Conservation (phyloP, 2,888 invertebrate genomes). For the Cylindroiulus punctatus region DNA sequence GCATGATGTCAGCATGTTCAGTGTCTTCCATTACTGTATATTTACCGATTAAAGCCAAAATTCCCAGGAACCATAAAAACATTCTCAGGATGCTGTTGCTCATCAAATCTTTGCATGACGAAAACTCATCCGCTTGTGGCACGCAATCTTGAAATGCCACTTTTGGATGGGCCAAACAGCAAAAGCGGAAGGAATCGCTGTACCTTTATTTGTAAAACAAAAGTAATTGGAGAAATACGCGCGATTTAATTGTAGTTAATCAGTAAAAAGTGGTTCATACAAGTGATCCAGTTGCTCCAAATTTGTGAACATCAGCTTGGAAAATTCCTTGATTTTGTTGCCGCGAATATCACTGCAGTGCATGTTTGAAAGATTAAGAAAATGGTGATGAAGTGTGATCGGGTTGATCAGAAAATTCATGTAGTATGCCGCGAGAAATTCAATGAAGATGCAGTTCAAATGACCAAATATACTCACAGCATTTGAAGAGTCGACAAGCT, state of each 20-base stretch:
- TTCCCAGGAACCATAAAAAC: constrained; percentile 62
- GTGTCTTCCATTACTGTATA: background rate
- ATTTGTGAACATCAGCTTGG: constrained; percentile 61
- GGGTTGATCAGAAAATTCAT: background rate
- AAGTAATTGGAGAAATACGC: background rate
- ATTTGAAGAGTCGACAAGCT: constrained; percentile 59
- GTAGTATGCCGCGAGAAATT: background rate
- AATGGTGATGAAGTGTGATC: background rate
- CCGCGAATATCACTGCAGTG: constrained; percentile 60
- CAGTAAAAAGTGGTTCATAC: constrained; percentile 57
- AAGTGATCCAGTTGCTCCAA: constrained; percentile 60
- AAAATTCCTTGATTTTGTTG: constrained; percentile 61
- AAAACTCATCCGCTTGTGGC: constrained; percentile 62
- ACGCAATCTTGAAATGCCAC: constrained; percentile 61
- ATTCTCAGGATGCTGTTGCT: constrained; percentile 61
- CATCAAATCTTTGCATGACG: constrained; percentile 63
- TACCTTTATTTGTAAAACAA: constrained; percentile 57
- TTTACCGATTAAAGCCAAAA: constrained; percentile 60
- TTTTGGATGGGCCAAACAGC: constrained; percentile 61
- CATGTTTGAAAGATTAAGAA: background rate
- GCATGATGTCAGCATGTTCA: too few relatives aligned
- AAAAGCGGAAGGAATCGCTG: constrained; percentile 62
- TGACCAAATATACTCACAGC: constrained; percentile 59
- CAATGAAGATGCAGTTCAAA: background rate
- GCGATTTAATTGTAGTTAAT: background rate